Base-by-base conservation (phyloP, 2,797 vertebrate genomes). In the Gymnopithys bicolor region DNA sequence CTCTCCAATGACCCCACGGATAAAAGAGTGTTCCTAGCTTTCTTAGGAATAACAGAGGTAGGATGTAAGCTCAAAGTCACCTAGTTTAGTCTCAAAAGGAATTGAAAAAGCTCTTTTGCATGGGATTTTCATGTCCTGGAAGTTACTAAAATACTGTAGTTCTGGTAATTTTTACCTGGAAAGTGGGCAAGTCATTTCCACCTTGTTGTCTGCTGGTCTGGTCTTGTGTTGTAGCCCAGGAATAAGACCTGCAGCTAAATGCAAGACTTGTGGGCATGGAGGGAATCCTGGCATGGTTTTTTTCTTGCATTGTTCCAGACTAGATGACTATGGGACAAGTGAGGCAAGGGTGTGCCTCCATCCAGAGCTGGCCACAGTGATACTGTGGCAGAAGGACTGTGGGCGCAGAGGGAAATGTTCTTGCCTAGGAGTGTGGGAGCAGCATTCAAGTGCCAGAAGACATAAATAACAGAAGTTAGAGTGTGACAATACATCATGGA, bases 381-480 rank as follows among this genome's bases (percentile, higher is more conserved):
- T 45, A 55, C 22, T 90, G 49, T 88, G 80, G 83, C 78, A 89
- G 83, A 86, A 88, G 70, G 78, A 89, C 74, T 76, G 84, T 89
- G 87, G 87, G 87, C 7, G 11, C 78, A 84, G 51, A 77, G 68
- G 81, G 33, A 90, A 79, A 83, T 83, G 48, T 89, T 93, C 89
- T 76, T 89, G 78, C 55, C 33, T 89, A 16, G 10, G 70, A 87
- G 32, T 56, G 67, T 90, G 55, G 84, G 69, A 93, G 48, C 35
- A 85, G 60, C 41, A 77, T 45, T 71, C 23, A 67, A 77, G 41
- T 85, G 78, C 52, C 87, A 92, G 88, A 73, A 93, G 48, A 87
- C 56, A 79, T 89, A 87, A 90, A 73, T 82, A 92, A 66, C 84
- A 76, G 51, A 30, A 89, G 37, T 2, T 45, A 41, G 56, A 22